A percentile compares a stretch with the other conserved stretches of the same genome.
These are phyloP conservation scores for Chaetodon trifascialis DNA, from an alignment of 2,113 vertebrate species.

Conservation along the genomic window DNA sequence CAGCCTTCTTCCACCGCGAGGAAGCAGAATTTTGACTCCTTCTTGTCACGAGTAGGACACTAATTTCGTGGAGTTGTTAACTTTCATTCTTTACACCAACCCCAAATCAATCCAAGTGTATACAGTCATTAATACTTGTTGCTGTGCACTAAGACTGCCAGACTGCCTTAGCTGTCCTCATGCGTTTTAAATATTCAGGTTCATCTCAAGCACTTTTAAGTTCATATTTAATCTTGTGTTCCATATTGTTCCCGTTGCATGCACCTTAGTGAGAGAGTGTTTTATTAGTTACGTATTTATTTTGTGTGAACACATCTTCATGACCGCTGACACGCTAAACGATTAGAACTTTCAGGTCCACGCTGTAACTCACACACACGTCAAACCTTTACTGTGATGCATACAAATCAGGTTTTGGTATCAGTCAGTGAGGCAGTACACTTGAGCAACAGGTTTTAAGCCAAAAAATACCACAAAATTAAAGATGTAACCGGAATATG, in stretches of 20 bases:
- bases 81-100: neutral
- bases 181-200: constrained; percentile 54
- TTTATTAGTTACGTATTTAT: constrained; percentile 38
- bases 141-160: constrained; percentile 55
- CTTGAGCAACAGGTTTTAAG: constrained; percentile 46
- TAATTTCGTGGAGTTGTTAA: neutral
- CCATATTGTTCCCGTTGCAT: constrained; percentile 72
- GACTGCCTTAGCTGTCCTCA: constrained; percentile 69
- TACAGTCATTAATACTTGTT: constrained; percentile 24
- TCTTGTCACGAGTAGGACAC: neutral
- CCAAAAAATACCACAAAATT: constrained; percentile 57
- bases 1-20: neutral
- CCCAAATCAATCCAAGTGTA: neutral
- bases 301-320: constrained; percentile 28
- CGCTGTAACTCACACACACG: constrained; percentile 36
- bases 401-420: constrained; percentile 47
- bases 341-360: constrained; percentile 55
- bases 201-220: constrained; percentile 65
- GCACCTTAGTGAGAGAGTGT: constrained; percentile 54
- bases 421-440: constrained; percentile 35
- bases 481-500: constrained; percentile 58
- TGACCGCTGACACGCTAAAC: constrained; percentile 42
- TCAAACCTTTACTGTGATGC: constrained; percentile 56
- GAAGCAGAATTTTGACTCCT: neutral
- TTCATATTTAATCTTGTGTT: constrained; percentile 46